These are phyloP conservation scores for Synanthedon myopaeformis DNA, from an alignment of 2,888 invertebrate genomes.

Conservation along the genomic window DNA sequence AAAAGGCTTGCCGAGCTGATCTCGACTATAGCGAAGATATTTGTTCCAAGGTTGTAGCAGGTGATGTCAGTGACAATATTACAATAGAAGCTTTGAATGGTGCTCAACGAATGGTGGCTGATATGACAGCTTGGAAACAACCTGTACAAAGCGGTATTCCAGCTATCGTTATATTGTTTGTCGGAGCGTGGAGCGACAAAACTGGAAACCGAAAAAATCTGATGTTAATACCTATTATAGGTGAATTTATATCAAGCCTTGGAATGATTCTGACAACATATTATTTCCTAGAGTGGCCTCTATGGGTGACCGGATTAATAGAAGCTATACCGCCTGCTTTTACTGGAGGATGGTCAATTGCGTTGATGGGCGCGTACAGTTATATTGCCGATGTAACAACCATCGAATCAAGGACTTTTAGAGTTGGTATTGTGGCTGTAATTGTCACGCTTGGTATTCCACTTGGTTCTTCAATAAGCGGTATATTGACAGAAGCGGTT, in stretches of 20 bases:
- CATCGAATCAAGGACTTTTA: slow-evolving; percentile 69
- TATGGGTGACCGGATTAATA: slow-evolving; percentile 64
- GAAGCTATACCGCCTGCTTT: slow-evolving; percentile 69
- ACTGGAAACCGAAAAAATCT: slow-evolving; percentile 69
- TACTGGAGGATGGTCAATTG: slow-evolving; percentile 69
- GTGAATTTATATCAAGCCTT: slow-evolving; percentile 61
- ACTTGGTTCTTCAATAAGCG: slow-evolving; percentile 62
- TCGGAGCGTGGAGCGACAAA: slow-evolving; percentile 74
- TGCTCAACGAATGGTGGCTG: slow-evolving; percentile 54
- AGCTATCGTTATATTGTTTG: slow-evolving; percentile 65
- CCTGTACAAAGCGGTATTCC: slow-evolving; percentile 68
- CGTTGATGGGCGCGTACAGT: slow-evolving; percentile 70
- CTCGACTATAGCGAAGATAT: slow-evolving; percentile 55
- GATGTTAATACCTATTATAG: slow-evolving; percentile 67
- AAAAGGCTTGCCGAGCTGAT: slow-evolving; percentile 69
- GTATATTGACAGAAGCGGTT: slow-evolving; percentile 50
- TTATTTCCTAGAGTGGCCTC: slow-evolving; percentile 67
- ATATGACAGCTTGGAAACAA: slow-evolving; percentile 67
- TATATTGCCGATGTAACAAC: slow-evolving; percentile 73
- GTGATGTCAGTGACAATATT: slow-evolving; percentile 30
- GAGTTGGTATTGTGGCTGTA: slow-evolving; percentile 71
- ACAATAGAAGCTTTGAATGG: slow-evolving; percentile 38
- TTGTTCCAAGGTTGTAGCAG: slow-evolving; percentile 50
- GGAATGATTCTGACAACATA: slow-evolving; percentile 66
- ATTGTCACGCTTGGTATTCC: slow-evolving; percentile 63